Evolutionary conservation across 2,113 vertebrate species (phyloP).

Genomic region (Megaceryle torquata): DNA sequence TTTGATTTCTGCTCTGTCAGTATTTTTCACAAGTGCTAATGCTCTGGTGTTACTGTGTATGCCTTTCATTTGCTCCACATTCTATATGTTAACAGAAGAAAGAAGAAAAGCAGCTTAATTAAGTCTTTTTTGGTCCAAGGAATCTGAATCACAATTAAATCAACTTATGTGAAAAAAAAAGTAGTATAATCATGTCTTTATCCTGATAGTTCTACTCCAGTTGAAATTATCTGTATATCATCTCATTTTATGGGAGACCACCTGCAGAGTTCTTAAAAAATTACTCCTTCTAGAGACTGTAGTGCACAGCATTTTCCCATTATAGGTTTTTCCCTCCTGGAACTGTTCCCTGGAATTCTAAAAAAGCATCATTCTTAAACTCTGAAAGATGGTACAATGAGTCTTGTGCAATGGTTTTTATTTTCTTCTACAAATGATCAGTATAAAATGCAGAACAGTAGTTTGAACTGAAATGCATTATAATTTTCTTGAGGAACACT

Average conservation of each 20-base stretch:
- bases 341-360: background rate
- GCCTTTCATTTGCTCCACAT: background rate
- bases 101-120: background rate
- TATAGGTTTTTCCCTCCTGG: background rate
- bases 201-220: background rate
- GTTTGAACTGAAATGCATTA: background rate
- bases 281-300: background rate
- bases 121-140: background rate
- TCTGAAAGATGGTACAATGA: background rate
- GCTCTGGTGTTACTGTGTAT: background rate
- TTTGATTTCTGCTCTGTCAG: background rate
- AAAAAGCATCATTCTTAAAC: slow-evolving; percentile 17
- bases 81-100: background rate
- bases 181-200: background rate
- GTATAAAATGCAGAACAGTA: background rate
- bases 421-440: slow-evolving; percentile 17
- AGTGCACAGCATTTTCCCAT: background rate
- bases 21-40: background rate
- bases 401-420: background rate
- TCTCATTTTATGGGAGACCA: background rate
- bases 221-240: background rate
- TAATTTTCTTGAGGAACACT: background rate
- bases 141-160: background rate
- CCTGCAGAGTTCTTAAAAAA: background rate
- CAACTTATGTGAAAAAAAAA: background rate